phyloP scores from a whole-genome alignment of 2,888 invertebrate species.

The Himalopsyche tibetana region DNA sequence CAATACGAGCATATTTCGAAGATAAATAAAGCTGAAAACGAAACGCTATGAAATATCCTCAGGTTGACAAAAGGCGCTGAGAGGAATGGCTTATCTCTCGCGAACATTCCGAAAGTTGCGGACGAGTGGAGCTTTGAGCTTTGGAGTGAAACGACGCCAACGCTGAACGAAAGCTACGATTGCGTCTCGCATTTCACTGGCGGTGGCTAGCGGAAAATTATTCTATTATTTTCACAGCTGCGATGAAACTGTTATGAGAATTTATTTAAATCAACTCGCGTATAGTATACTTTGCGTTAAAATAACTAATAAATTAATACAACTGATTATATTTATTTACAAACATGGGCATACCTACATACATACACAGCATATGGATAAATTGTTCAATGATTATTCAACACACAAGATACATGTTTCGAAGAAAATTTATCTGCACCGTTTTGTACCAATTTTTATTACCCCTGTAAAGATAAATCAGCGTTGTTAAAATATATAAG shows the following conservation, averaged over 20 bases:
- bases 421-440: no score
- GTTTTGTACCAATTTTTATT: no score
- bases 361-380: no score
- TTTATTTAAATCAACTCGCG: constrained; percentile 1
- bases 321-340: no score
- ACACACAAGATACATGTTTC: no score
- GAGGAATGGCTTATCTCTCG: constrained; percentile 15
- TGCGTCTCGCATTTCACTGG: neutral
- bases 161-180: constrained; percentile 19
- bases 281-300: neutral
- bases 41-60: constrained; percentile 18
- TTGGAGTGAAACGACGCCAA: neutral
- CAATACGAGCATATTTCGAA: constrained; percentile 7
- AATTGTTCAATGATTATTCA: no score
- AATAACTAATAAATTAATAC: neutral
- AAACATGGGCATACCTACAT: no score
- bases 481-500: no score
- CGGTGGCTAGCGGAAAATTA: constrained; percentile 11
- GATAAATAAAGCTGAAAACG: constrained; percentile 32
- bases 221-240: constrained; percentile 8
- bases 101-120: constrained; percentile 27
- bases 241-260: neutral
- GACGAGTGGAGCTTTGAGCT: constrained; percentile 42
- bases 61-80: constrained; percentile 11
- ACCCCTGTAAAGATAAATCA: no score